These are phyloP conservation scores for Eupithecia pulchellata DNA, from an alignment of 2,888 invertebrate genomes.

Conservation along the genomic window DNA sequence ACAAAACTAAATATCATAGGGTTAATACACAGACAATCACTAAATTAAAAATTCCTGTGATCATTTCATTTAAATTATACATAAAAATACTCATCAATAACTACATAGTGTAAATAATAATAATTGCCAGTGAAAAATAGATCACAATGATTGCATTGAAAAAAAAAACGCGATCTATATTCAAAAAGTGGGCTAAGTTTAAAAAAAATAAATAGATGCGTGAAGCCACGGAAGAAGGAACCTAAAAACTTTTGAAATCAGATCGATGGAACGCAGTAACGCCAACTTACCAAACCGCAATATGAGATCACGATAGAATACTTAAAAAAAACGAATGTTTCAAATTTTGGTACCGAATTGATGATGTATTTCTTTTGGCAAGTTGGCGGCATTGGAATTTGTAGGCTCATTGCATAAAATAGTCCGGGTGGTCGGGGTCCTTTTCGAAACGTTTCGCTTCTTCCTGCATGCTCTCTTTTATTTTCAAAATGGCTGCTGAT, in stretches of 20 bases:
- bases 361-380: slow-evolving; percentile 45
- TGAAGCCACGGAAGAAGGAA: slow-evolving; percentile 41
- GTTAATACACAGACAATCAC: slow-evolving; percentile 63
- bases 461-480: slow-evolving; percentile 99
- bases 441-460: slow-evolving; percentile 99
- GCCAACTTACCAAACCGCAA: slow-evolving; percentile 61
- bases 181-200: slow-evolving; percentile 44
- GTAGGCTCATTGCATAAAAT: slow-evolving; percentile 92
- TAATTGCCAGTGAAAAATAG: slow-evolving; percentile 45
- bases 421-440: slow-evolving; percentile 98
- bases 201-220: slow-evolving; percentile 48
- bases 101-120: slow-evolving; percentile 27
- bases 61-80: slow-evolving; percentile 33
- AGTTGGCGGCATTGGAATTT: slow-evolving; percentile 45
- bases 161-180: slow-evolving; percentile 20
- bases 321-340: slow-evolving; percentile 30
- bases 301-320: slow-evolving; percentile 42
- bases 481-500: slow-evolving; percentile 99
- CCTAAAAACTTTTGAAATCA: slow-evolving; percentile 53
- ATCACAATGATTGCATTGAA: slow-evolving; percentile 33
- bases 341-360: slow-evolving; percentile 24
- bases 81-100: slow-evolving; percentile 28
- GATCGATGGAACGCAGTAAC: slow-evolving; percentile 65
- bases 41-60: slow-evolving; percentile 44
- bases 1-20: slow-evolving; percentile 39